A percentile compares a stretch with the other conserved stretches of the same genome.
These are phyloP conservation scores for Dynastes hyllus DNA, from an alignment of 2,888 invertebrate genomes.

Conservation along the genomic window DNA sequence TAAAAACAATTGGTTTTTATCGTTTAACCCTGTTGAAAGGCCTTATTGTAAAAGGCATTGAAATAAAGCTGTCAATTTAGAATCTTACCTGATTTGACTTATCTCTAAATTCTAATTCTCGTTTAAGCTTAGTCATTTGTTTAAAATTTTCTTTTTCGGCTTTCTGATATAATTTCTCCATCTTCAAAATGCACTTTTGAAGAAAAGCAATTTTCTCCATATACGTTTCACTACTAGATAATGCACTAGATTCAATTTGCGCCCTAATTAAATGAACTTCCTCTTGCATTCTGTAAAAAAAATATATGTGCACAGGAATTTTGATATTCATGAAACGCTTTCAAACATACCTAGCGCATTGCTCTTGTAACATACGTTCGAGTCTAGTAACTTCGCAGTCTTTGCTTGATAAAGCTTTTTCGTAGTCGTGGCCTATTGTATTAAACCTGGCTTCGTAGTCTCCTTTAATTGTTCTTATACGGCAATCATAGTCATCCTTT, in stretches of 20 bases:
- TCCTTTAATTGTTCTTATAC: conserved; percentile 28
- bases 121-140: conserved; percentile 54
- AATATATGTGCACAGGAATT: too few species aligned
- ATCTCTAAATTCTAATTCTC: conserved; percentile 55
- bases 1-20: too few species aligned
- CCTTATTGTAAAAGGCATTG: too few species aligned
- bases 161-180: conserved; percentile 58
- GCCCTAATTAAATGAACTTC: conserved; percentile 56
- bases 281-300: conserved; percentile 56
- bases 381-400: conserved; percentile 54
- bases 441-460: conserved; percentile 49
- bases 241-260: conserved; percentile 54
- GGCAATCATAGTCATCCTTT: conserved; percentile 48
- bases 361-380: conserved; percentile 54
- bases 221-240: conserved; percentile 45
- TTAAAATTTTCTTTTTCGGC: conserved; percentile 57
- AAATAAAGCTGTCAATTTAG: too few species aligned
- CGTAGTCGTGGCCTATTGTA: conserved; percentile 45
- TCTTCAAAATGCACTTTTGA: conserved; percentile 58
- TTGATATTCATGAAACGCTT: too few species aligned
- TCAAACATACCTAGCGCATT: conserved; percentile 54
- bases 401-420: conserved; percentile 51
- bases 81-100: conserved; percentile 51
- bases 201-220: conserved; percentile 56
- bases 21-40: too few species aligned